These are phyloP conservation scores for Anolis apletophallus DNA, from an alignment of 2,797 vertebrate genomes.

Conservation along the genomic window DNA sequence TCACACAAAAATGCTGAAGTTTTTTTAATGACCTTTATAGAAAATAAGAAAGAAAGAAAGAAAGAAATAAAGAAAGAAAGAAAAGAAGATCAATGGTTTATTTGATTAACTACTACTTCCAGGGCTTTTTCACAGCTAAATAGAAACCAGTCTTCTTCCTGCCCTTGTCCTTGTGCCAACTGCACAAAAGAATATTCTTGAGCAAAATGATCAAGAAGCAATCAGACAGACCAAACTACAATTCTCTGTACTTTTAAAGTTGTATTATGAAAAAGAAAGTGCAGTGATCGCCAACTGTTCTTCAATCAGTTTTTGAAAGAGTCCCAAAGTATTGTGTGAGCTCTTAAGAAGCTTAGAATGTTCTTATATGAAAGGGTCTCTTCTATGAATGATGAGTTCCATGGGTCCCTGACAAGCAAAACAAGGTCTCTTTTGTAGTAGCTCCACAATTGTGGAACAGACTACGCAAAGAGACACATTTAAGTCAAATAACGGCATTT, in stretches of 20 bases:
- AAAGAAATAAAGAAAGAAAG: background rate
- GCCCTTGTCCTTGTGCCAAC: background rate
- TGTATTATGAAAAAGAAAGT: background rate
- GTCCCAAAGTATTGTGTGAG: no score
- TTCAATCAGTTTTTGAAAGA: no score
- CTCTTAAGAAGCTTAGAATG: no score
- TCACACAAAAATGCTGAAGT: slow-evolving; percentile 30
- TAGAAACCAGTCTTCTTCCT: background rate
- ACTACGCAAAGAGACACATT: no score
- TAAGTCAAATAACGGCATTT: no score
- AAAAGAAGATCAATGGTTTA: slow-evolving; percentile 40
- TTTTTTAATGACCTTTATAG: slow-evolving; percentile 62
- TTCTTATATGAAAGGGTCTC: no score
- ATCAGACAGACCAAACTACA: background rate
- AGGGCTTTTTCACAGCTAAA: background rate
- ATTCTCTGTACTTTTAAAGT: background rate
- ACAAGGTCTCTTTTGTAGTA: no score
- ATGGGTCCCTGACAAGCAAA: no score
- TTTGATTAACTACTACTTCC: slow-evolving; percentile 46
- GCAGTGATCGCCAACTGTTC: background rate
- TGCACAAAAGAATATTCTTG: background rate
- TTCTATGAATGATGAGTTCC: no score
- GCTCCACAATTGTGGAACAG: no score
- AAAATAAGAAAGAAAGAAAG: background rate
- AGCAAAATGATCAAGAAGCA: background rate